phyloP scores from a whole-genome alignment of 2,888 invertebrate species.

The Agonopterix subpropinquella region DNA sequence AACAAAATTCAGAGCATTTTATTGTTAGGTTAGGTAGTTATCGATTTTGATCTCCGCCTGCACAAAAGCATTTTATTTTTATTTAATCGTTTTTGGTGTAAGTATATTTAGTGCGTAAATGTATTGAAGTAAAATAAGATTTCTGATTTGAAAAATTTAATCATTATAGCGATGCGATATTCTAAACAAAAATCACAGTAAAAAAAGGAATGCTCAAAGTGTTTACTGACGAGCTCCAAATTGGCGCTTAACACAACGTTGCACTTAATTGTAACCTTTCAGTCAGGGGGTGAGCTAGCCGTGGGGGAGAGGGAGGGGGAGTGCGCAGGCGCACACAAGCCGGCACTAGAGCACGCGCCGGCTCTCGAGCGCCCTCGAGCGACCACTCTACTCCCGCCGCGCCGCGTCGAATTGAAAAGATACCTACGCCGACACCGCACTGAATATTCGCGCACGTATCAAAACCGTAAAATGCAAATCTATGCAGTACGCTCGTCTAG shows the following conservation, averaged over 20 bases:
- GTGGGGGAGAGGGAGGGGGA: constrained; percentile 19
- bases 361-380: constrained; percentile 60
- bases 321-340: constrained; percentile 60
- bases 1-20: too few relatives aligned
- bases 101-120: not conserved
- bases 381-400: constrained; percentile 62
- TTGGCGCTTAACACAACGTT: constrained; percentile 50
- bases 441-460: constrained; percentile 73
- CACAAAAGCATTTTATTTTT: not conserved
- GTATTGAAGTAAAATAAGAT: not conserved
- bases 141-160: not conserved
- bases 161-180: too few relatives aligned
- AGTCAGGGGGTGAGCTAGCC: constrained; percentile 21
- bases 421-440: constrained; percentile 63
- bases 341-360: constrained; percentile 69
- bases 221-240: constrained; percentile 28
- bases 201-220: constrained; percentile 20
- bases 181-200: not conserved
- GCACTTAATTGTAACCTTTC: constrained; percentile 62
- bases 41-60: too few relatives aligned
- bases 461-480: constrained; percentile 75
- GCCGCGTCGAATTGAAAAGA: constrained; percentile 72
- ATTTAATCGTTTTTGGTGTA: not conserved
- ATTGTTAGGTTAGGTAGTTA: too few relatives aligned
- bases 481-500: constrained; percentile 69